A percentile compares a stretch with the other conserved stretches of the same genome.
Conservation (phyloP, 2,888 invertebrate genomes). For the Platycheirus albimanus region DNA sequence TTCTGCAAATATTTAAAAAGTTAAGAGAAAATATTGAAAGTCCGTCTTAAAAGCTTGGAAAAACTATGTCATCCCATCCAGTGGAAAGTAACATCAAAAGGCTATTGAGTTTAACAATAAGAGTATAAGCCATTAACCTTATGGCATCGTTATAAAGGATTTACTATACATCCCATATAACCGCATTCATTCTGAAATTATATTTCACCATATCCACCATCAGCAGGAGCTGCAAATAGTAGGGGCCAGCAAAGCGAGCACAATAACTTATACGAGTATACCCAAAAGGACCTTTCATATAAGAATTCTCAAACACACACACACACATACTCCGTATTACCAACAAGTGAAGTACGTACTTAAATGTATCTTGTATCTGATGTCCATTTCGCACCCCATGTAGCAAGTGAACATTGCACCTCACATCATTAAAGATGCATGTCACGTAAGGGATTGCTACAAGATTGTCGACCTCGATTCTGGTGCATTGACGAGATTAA, state of each 20-base stretch:
- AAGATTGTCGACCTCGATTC: conserved; percentile 68
- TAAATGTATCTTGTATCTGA: conserved; percentile 35
- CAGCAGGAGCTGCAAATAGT: background rate
- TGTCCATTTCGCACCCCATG: conserved; percentile 63
- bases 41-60: no score
- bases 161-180: conserved; percentile 6
- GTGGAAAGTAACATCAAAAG: conserved; percentile 3
- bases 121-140: conserved; percentile 6
- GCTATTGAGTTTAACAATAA: background rate
- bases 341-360: conserved; percentile 40
- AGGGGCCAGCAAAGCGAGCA: background rate
- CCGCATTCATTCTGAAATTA: background rate
- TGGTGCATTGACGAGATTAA: conserved; percentile 52
- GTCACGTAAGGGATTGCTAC: conserved; percentile 67
- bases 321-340: background rate
- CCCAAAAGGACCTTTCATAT: background rate
- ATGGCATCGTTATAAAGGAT: conserved; percentile 5
- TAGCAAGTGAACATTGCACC: conserved; percentile 57
- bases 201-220: conserved; percentile 1
- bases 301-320: background rate
- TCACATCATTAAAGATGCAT: conserved; percentile 66
- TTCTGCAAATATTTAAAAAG: no score
- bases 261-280: background rate
- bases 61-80: no score
- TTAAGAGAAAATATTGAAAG: no score